These are phyloP conservation scores for Grammomys dolichurus DNA, from an alignment of 2,113 vertebrate genomes.

Conservation along the genomic window DNA sequence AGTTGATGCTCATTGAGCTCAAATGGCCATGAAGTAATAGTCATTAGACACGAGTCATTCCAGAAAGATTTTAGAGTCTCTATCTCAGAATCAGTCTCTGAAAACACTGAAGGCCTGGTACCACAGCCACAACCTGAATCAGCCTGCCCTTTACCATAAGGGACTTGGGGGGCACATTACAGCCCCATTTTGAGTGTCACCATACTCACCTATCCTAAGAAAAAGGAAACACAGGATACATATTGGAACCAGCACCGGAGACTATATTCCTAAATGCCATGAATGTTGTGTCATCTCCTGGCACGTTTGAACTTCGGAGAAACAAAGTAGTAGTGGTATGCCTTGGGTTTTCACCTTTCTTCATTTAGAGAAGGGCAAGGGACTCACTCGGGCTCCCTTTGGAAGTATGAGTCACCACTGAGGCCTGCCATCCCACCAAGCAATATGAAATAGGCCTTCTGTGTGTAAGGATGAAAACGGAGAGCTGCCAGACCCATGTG, in stretches of 20 bases:
- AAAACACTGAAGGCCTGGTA: not conserved
- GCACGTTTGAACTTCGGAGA: not conserved
- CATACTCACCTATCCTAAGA: not conserved
- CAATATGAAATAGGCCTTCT: constrained; percentile 50
- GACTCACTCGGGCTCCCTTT: not conserved
- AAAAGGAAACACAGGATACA: not conserved
- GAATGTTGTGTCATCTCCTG: not conserved
- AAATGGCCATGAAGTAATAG: not conserved
- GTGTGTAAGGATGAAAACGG: constrained; percentile 39
- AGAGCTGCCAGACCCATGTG: not conserved
- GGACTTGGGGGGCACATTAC: not conserved
- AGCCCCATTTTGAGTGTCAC: not conserved
- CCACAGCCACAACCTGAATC: not conserved
- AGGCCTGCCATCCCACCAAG: not conserved
- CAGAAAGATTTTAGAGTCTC: not conserved
- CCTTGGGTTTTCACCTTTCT: not conserved
- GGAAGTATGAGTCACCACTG: constrained; percentile 47
- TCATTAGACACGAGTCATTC: not conserved
- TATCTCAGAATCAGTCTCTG: not conserved
- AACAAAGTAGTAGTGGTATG: not conserved
- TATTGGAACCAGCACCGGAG: not conserved
- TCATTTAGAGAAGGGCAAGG: constrained; percentile 29
- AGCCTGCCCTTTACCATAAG: not conserved
- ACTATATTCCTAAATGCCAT: not conserved
- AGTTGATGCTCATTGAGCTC: not conserved